These are phyloP conservation scores for Rallus crepitans DNA, from an alignment of 2,797 vertebrate species.

Conservation along the genomic window DNA sequence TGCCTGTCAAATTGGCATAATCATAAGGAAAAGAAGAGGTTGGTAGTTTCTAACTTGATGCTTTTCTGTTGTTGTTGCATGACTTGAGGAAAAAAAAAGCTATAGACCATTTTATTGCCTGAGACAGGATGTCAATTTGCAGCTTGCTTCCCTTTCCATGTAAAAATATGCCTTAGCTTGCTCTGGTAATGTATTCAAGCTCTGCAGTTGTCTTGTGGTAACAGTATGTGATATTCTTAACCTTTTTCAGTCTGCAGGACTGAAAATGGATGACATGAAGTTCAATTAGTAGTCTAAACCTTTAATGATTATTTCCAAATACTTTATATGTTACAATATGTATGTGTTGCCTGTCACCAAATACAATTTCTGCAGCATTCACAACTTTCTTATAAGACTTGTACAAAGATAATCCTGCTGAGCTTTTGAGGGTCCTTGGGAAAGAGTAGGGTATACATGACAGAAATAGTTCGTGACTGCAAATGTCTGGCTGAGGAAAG, in stretches of 20 bases:
- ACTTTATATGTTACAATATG: neutral
- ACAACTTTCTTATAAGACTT: neutral
- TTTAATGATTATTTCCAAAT: neutral
- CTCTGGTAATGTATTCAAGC: constrained; percentile 41
- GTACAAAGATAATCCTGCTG: neutral
- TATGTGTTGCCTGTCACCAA: neutral
- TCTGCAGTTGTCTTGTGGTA: neutral
- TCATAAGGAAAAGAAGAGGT: neutral
- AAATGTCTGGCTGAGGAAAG: neutral
- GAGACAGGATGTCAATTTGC: constrained; percentile 46
- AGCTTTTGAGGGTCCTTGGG: neutral
- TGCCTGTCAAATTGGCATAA: neutral
- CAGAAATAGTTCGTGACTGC: neutral
- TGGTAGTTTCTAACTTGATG: neutral
- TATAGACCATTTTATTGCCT: neutral
- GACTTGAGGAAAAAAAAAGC: neutral
- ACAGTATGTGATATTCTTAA: constrained; percentile 12
- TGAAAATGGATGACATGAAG: neutral
- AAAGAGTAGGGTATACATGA: neutral
- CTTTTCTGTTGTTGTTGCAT: constrained; percentile 16
- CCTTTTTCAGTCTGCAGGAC: neutral
- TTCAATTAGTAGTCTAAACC: neutral
- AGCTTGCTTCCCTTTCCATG: constrained; percentile 46
- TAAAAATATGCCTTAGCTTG: constrained; percentile 8
- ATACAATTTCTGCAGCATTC: neutral